Conservation (phyloP, 2,797 vertebrate genomes). For the Phylloscopus collybita region DNA sequence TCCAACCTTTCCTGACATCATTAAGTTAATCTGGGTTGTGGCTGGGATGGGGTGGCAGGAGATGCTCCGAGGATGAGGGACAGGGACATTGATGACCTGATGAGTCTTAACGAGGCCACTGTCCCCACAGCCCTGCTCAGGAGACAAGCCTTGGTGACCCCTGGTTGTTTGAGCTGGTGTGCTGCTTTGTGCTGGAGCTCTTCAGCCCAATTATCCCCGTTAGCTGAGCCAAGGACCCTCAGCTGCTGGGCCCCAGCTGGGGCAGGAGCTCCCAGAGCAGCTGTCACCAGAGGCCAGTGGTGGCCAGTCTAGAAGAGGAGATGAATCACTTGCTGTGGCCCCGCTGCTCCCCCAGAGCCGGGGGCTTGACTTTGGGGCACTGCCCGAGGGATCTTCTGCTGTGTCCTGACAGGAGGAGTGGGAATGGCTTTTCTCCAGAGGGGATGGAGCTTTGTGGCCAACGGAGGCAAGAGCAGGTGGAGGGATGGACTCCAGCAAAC, state of each 20-base stretch:
- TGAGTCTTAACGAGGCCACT: background rate
- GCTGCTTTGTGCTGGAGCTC: background rate
- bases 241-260: accelerated
- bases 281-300: accelerated
- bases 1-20: background rate
- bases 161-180: accelerated
- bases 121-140: accelerated
- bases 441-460: accelerated
- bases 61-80: background rate
- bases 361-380: background rate
- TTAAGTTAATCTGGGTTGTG: background rate
- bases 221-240: accelerated
- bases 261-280: background rate
- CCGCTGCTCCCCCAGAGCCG: accelerated
- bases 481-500: background rate
- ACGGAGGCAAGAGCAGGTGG: accelerated
- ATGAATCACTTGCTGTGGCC: background rate
- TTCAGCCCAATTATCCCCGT: background rate
- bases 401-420: background rate
- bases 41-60: background rate
- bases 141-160: background rate
- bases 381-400: accelerated
- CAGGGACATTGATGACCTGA: background rate
- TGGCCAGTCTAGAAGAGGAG: background rate
- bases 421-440: background rate